A percentile compares a stretch with the other conserved stretches of the same genome.
These are phyloP conservation scores for Pogona vitticeps DNA, from an alignment of 2,113 vertebrate species.

Conservation along the genomic window DNA sequence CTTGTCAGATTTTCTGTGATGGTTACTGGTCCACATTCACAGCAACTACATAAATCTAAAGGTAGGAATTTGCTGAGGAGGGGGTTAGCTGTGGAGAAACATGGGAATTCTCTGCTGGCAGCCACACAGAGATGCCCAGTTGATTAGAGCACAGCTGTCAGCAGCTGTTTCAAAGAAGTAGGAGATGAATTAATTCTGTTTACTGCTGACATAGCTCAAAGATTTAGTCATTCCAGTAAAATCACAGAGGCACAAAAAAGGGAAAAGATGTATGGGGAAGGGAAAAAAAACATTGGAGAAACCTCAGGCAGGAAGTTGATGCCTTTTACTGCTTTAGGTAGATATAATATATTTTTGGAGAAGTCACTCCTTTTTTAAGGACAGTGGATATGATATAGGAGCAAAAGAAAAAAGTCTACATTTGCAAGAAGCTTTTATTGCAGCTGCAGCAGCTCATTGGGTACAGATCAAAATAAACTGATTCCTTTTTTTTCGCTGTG, in stretches of 20 bases:
- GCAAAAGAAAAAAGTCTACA: no score
- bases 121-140: conserved; percentile 68
- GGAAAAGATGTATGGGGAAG: conserved; percentile 17
- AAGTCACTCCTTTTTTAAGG: conserved; percentile 24
- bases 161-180: conserved; percentile 81
- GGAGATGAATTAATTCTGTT: conserved; percentile 84
- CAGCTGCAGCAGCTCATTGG: neutral
- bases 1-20: neutral
- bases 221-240: conserved; percentile 86
- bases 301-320: conserved; percentile 50
- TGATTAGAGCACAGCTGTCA: conserved; percentile 80
- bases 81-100: neutral
- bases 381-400: no score
- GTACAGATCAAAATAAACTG: neutral
- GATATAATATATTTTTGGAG: conserved; percentile 53
- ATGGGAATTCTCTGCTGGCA: conserved; percentile 63
- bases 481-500: neutral
- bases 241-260: conserved; percentile 77
- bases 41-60: conserved; percentile 50
- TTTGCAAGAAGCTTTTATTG: no score
- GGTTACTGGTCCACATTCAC: conserved; percentile 20
- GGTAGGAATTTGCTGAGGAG: conserved; percentile 15
- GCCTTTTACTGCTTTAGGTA: conserved; percentile 55
- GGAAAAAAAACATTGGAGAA: conserved; percentile 61
- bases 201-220: conserved; percentile 83